Percentiles rank a stretch among this genome's conserved stretches.
Conservation (phyloP, 2,797 vertebrate genomes). For the Lacerta agilis region DNA sequence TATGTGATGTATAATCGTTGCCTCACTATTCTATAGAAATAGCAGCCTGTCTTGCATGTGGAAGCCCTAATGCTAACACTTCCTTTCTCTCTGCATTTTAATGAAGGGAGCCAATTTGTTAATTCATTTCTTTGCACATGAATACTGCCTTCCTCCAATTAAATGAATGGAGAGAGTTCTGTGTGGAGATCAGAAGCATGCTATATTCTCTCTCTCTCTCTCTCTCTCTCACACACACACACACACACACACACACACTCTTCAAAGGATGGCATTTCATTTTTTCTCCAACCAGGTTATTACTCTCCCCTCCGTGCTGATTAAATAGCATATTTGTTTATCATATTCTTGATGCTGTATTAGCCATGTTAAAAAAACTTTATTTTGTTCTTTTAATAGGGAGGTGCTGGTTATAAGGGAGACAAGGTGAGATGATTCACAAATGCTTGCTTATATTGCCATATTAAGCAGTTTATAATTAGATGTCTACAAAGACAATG, state of each 20-base stretch:
- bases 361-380: neutral
- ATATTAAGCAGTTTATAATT: neutral
- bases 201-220: neutral
- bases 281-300: neutral
- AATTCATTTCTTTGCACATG: neutral
- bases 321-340: neutral
- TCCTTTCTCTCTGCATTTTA: neutral
- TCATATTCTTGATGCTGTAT: neutral
- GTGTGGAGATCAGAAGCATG: neutral
- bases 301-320: neutral
- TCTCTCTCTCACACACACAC: neutral
- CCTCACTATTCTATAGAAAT: neutral
- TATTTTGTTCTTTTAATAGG: slow-evolving; percentile 72
- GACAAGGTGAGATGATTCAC: slow-evolving; percentile 82
- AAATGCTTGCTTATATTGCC: neutral
- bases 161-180: neutral
- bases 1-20: neutral
- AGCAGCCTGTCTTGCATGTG: neutral
- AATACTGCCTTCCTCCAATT: neutral
- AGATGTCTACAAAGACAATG: neutral
- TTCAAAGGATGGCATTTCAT: neutral
- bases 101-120: neutral
- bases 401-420: slow-evolving; percentile 85
- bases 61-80: neutral
- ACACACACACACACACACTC: neutral